These are phyloP conservation scores for Mystacornis crossleyi DNA, from an alignment of 2,113 vertebrate genomes.

Conservation along the genomic window DNA sequence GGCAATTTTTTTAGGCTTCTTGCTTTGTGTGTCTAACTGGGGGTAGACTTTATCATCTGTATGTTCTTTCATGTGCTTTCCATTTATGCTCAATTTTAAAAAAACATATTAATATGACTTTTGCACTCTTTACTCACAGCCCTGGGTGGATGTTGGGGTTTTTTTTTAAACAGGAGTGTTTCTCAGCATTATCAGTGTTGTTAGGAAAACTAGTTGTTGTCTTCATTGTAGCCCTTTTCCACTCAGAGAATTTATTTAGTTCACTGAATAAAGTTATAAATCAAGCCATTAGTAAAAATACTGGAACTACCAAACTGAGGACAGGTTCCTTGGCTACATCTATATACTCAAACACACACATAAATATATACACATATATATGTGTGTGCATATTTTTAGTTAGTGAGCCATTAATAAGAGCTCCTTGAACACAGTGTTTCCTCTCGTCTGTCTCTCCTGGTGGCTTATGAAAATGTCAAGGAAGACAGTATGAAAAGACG, in stretches of 20 bases:
- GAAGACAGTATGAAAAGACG: background rate
- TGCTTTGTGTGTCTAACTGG: background rate
- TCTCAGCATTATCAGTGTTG: background rate
- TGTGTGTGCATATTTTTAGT: background rate
- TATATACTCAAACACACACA: fast-evolving
- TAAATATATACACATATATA: fast-evolving
- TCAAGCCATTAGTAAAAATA: background rate
- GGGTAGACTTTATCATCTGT: background rate
- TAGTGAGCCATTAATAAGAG: background rate
- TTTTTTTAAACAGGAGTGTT: background rate
- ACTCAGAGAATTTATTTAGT: background rate
- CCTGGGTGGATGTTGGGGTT: fast-evolving
- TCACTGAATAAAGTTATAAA: background rate
- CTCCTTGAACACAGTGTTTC: background rate
- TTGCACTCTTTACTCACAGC: background rate
- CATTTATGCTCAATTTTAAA: background rate
- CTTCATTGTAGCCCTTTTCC: background rate
- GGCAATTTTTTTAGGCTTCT: background rate
- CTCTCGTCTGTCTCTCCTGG: background rate
- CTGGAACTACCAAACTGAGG: background rate
- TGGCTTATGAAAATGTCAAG: background rate
- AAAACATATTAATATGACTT: background rate
- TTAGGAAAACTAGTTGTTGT: background rate
- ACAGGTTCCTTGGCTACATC: background rate
- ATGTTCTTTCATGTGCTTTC: background rate